Evolutionary conservation across 2,888 invertebrate genomes (phyloP).

Genomic region (Sepioteuthis lessoniana): DNA sequence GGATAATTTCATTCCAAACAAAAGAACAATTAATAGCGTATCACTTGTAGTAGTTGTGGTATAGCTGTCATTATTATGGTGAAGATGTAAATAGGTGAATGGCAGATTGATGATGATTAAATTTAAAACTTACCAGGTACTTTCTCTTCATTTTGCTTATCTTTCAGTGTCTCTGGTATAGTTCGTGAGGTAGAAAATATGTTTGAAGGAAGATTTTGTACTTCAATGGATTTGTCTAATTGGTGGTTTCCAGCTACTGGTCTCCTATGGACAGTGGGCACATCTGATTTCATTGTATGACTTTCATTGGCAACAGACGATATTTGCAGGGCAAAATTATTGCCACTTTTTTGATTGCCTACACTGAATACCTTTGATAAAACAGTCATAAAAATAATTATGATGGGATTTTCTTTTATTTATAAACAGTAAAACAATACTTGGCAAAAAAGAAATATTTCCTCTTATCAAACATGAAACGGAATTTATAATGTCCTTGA

Average conservation of each 20-base stretch:
- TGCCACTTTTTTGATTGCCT: background rate
- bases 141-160: background rate
- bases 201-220: background rate
- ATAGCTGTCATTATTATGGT: too few relatives aligned
- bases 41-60: too few relatives aligned
- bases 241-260: background rate
- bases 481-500: too few relatives aligned
- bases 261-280: background rate
- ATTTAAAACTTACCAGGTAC: background rate
- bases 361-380: background rate
- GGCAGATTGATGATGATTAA: background rate
- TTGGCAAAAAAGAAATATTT: too few relatives aligned
- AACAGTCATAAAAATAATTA: background rate
- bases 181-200: background rate
- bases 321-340: background rate
- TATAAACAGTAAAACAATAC: too few relatives aligned
- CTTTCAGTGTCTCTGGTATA: background rate
- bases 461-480: too few relatives aligned
- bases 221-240: background rate
- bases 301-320: background rate
- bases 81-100: too few relatives aligned
- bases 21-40: too few relatives aligned
- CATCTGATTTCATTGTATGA: background rate
- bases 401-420: background rate
- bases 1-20: too few relatives aligned